These are phyloP conservation scores for Teleopsis dalmanni DNA, from an alignment of 1,140 invertebrate species.

Conservation along the genomic window DNA sequence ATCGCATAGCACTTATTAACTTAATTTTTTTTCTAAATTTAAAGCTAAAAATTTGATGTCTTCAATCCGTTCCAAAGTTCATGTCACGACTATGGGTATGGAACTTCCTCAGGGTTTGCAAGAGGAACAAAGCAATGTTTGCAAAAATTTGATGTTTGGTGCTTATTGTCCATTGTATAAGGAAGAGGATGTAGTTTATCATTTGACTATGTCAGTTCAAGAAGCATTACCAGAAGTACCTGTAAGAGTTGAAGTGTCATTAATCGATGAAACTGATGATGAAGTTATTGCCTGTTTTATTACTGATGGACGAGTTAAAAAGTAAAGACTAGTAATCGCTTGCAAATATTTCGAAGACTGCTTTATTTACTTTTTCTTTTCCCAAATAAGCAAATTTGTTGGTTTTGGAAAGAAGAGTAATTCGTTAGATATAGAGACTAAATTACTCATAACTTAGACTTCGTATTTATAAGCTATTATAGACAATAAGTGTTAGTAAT, in stretches of 20 bases:
- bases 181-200: slow-evolving; percentile 36
- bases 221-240: slow-evolving; percentile 27
- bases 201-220: slow-evolving; percentile 20
- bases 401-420: too few species aligned
- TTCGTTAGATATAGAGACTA: too few species aligned
- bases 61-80: slow-evolving; percentile 20
- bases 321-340: too few species aligned
- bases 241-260: slow-evolving; percentile 23
- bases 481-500: too few species aligned
- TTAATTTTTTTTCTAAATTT: too few species aligned
- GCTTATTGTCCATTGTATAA: slow-evolving; percentile 34
- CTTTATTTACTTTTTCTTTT: too few species aligned
- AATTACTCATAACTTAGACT: too few species aligned
- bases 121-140: slow-evolving; percentile 21
- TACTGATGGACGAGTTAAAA: too few species aligned
- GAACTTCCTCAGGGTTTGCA: slow-evolving; percentile 28
- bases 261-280: slow-evolving; percentile 16
- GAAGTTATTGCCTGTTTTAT: slow-evolving; percentile 13
- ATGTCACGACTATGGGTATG: slow-evolving; percentile 28
- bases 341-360: too few species aligned
- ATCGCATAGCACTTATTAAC: neutral
- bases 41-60: slow-evolving; percentile 22
- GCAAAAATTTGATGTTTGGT: slow-evolving; percentile 26
- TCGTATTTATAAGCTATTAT: too few species aligned
- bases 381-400: too few species aligned